Evolutionary conservation across 2,113 vertebrate species (phyloP), one percentile per base, ranked within the genome.

Genomic region (Pholis gunnellus): DNA sequence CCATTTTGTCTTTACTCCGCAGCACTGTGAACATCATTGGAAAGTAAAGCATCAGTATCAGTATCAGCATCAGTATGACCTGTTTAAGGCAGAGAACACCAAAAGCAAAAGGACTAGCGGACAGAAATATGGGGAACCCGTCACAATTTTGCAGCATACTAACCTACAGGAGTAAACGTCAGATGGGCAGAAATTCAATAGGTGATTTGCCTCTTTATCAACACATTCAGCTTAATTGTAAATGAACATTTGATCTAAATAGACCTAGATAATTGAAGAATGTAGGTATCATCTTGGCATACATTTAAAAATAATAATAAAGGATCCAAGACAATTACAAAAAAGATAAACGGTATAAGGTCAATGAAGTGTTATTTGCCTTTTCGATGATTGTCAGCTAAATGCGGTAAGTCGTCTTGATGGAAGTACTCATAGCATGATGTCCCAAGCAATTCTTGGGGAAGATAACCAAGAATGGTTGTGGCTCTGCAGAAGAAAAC

Each of bases 341-440:
- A 13, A 34, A 57, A 52, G 5, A 52, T 20, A 31, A 36, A 31
- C 0, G 2, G 6, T 22, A 27, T 31, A 7, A 40, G 22, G 18
- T 27, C 1, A 9, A 79, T 22, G 36, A 36, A 63, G 7, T 22
- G 9, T 3, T 13, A 6, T 42, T 61, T 92, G 97, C 97, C 97
- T 96, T 97, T 96, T 94, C 97, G 94, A 90, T 99, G 98, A 89
- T 96, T 95, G 14, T 97, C 96, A 34, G 97, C 96, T 88, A 99
- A 95, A 88, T 97, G 97, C 48, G 87, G 95, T 60, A 97, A 94
- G 87, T 98, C 97, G 44, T 97, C 96, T 91, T 97, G 96, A 92
- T 98, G 97, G 94, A 97, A 97, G 92, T 97, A 97, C 80, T 98
- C 97, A 7, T 98, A 98, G 92, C 97, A 98, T n/a, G 97, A 98